Evolutionary conservation across 2,113 vertebrate genomes (phyloP).

Genomic region (Neopipo cinnamomea): DNA sequence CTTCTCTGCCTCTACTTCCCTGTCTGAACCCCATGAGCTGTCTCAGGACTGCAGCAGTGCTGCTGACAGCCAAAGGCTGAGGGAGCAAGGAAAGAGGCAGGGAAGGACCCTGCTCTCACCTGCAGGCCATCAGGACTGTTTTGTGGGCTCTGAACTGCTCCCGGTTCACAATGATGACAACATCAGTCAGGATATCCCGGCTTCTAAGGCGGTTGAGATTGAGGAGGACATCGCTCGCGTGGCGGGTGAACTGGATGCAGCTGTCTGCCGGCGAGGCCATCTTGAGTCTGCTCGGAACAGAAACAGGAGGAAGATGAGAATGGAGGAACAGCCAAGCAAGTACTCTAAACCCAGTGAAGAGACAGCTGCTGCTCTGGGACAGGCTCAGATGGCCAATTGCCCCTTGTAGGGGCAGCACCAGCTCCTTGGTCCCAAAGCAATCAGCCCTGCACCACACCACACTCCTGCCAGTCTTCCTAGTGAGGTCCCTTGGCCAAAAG

Average conservation of each 20-base stretch:
- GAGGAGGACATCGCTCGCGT: constrained; percentile 94
- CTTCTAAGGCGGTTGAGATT: constrained; percentile 95
- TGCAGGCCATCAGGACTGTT: constrained; percentile 99
- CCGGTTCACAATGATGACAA: constrained; percentile 92
- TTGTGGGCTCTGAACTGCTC: constrained; percentile 98
- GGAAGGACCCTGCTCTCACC: constrained; percentile 71
- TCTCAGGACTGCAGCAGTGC: not conserved
- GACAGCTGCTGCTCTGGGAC: not conserved
- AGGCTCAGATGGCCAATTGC: not conserved
- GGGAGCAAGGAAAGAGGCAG: not conserved
- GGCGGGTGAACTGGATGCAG: constrained; percentile 98
- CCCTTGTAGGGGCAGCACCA: not conserved
- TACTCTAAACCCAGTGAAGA: not conserved
- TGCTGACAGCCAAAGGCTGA: not conserved
- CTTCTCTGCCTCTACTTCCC: not conserved
- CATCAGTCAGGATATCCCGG: constrained; percentile 93
- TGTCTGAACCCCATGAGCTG: fast-evolving
- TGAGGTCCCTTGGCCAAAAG: not conserved
- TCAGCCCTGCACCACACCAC: not conserved
- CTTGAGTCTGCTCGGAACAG: constrained; percentile 72
- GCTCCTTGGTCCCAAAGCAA: not conserved
- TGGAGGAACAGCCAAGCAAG: not conserved
- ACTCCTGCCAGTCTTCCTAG: not conserved
- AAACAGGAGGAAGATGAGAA: not conserved
- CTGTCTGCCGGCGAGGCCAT: constrained; percentile 96